These are phyloP conservation scores for Eurystomus glaucurus DNA, from an alignment of 2,797 vertebrate species.

Conservation along the genomic window DNA sequence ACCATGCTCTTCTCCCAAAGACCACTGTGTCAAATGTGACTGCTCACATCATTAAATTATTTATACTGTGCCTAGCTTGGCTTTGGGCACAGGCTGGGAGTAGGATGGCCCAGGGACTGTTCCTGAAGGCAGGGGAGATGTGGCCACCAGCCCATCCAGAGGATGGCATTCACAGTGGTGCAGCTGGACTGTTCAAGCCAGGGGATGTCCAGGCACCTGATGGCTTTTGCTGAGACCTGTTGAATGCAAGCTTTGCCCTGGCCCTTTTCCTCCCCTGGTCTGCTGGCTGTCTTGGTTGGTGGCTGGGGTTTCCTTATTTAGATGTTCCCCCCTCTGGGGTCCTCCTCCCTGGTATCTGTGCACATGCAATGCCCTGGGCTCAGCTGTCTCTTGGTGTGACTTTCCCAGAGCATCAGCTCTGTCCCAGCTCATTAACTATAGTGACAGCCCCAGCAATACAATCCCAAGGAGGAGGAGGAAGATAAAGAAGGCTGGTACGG, in stretches of 20 bases:
- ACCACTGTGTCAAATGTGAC: rapidly evolving
- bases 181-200: not conserved
- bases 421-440: constrained; percentile 54
- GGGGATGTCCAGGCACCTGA: not conserved
- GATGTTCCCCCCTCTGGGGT: no score
- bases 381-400: rapidly evolving
- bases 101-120: not conserved
- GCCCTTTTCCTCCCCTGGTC: not conserved
- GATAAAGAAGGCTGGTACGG: not conserved
- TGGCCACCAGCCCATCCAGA: not conserved
- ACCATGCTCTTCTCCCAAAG: not conserved
- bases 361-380: rapidly evolving
- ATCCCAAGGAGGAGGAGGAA: not conserved
- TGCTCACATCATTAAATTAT: not conserved
- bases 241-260: not conserved
- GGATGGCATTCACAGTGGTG: not conserved
- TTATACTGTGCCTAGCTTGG: rapidly evolving
- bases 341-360: not conserved
- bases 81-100: not conserved
- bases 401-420: not conserved
- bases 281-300: not conserved
- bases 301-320: not conserved
- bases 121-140: rapidly evolving
- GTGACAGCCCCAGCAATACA: constrained; percentile 50
- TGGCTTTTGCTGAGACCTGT: not conserved